phyloP scores from a whole-genome alignment of 2,888 invertebrate species.

The Mythimna ferrago region DNA sequence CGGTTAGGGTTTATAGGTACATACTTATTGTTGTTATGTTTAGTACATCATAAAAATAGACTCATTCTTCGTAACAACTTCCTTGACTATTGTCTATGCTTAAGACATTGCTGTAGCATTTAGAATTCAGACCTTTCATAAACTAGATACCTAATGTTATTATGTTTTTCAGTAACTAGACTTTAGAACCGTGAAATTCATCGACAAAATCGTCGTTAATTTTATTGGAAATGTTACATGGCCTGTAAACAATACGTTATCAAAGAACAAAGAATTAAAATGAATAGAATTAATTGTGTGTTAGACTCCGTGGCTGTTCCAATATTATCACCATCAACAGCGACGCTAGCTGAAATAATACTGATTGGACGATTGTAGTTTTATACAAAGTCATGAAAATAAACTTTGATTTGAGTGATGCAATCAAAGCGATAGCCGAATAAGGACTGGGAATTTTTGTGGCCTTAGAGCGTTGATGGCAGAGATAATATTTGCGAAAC shows the following conservation, averaged over 20 bases:
- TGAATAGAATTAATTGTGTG: conserved; percentile 54
- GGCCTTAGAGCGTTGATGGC: conserved; percentile 32
- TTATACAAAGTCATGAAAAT: conserved; percentile 44
- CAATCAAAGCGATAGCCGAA: conserved; percentile 37
- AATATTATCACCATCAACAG: conserved; percentile 70
- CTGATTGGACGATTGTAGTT: conserved; percentile 68
- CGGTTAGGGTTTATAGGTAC: neutral
- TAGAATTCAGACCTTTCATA: neutral
- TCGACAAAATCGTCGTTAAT: conserved; percentile 18
- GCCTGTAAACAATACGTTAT: conserved; percentile 47
- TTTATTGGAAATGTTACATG: conserved; percentile 27
- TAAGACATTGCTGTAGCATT: neutral
- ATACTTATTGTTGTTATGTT: neutral
- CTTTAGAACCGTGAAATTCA: conserved; percentile 13
- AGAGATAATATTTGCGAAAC: conserved; percentile 52
- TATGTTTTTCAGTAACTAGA: conserved; percentile 6
- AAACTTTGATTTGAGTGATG: conserved; percentile 30
- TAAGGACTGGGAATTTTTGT: conserved; percentile 37
- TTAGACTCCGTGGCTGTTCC: conserved; percentile 65
- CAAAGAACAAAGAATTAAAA: conserved; percentile 54
- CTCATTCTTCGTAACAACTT: neutral
- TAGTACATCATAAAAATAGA: neutral
- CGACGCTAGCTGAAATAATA: conserved; percentile 66
- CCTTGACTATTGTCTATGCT: neutral
- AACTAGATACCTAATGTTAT: neutral